A percentile compares a stretch with the other conserved stretches of the same genome.
phyloP scores from a whole-genome alignment of 2,113 vertebrate species.

The Rhinoderma darwinii region DNA sequence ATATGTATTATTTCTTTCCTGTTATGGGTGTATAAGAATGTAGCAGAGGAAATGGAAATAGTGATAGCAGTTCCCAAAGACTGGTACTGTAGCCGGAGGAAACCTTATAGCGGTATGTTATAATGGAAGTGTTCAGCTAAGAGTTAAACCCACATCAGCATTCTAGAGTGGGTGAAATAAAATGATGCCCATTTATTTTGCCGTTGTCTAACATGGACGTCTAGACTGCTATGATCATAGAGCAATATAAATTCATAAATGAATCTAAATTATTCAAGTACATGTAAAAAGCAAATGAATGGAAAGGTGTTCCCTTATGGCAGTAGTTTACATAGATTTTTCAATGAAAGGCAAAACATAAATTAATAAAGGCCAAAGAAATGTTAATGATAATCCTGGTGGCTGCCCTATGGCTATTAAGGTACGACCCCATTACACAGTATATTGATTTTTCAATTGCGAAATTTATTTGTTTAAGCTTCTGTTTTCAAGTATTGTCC shows the following conservation, averaged over 20 bases:
- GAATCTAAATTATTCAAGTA: slow-evolving; percentile 71
- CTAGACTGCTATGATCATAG: slow-evolving; percentile 56
- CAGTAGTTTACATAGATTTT: slow-evolving; percentile 68
- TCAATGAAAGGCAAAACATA: slow-evolving; percentile 70
- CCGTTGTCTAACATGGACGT: slow-evolving; percentile 39
- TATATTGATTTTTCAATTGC: slow-evolving; percentile 63
- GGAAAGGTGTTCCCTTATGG: slow-evolving; percentile 66
- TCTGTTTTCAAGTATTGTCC: slow-evolving; percentile 61
- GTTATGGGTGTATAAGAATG: not conserved
- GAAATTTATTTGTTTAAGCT: slow-evolving; percentile 69
- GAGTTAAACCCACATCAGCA: not conserved
- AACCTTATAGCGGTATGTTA: not conserved
- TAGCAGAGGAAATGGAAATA: not conserved
- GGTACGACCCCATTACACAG: slow-evolving; percentile 67
- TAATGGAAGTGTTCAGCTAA: not conserved
- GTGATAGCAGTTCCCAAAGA: not conserved
- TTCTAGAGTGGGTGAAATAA: not conserved
- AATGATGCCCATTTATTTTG: slow-evolving; percentile 37
- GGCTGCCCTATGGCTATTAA: slow-evolving; percentile 66
- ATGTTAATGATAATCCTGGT: slow-evolving; percentile 65
- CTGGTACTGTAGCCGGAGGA: not conserved
- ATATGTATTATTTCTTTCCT: no score
- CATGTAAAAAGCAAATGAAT: slow-evolving; percentile 67
- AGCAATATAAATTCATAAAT: slow-evolving; percentile 73
- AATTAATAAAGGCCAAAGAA: slow-evolving; percentile 69